These are phyloP conservation scores for Tenthredo notha DNA, from an alignment of 2,888 invertebrate genomes.

Conservation along the genomic window DNA sequence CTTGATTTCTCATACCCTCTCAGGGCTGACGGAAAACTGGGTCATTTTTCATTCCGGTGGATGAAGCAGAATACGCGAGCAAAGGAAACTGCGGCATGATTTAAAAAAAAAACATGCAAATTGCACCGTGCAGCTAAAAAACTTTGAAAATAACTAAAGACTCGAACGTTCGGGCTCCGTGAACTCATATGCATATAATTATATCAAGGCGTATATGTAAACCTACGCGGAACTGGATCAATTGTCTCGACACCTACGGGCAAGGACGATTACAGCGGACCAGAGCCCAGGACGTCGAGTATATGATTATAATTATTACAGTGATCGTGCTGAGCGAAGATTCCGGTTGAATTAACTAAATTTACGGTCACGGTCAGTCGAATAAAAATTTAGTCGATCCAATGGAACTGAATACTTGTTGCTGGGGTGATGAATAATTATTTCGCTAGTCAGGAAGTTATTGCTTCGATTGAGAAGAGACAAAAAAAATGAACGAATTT, in stretches of 20 bases:
- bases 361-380: neutral
- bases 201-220: neutral
- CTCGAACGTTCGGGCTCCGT: neutral
- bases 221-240: slow-evolving; percentile 7
- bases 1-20: neutral
- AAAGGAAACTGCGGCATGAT: neutral
- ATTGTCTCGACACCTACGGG: neutral
- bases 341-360: neutral
- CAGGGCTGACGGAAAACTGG: neutral
- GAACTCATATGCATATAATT: neutral
- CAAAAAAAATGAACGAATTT: neutral
- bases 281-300: neutral
- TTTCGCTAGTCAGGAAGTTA: neutral
- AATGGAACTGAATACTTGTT: neutral
- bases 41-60: neutral
- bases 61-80: neutral
- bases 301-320: neutral
- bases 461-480: neutral
- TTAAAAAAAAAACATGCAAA: neutral
- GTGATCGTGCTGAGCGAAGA: neutral
- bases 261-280: neutral
- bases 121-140: neutral
- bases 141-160: neutral
- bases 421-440: neutral
- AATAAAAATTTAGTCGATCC: neutral